Conservation (phyloP, 2,888 invertebrate species). For the Hemistola chrysoprasaria region DNA sequence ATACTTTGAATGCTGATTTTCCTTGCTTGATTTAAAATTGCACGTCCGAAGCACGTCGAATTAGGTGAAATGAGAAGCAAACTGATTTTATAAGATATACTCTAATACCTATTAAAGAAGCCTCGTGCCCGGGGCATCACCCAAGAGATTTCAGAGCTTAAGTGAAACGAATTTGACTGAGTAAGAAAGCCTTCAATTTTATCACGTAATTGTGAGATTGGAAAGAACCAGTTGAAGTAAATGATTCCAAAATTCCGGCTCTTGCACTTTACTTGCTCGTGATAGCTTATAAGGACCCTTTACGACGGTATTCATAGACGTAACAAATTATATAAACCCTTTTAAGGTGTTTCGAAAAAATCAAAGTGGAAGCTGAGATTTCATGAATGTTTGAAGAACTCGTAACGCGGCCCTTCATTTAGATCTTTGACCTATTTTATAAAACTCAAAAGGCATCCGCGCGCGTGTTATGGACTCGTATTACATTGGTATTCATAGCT, state of each 20-base stretch:
- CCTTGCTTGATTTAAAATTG: conserved; percentile 28
- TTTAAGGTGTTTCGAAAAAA: too few relatives aligned
- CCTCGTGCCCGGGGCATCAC: conserved; percentile 36
- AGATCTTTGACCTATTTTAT: conserved; percentile 19
- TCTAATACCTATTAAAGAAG: conserved; percentile 42
- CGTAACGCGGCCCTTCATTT: too few relatives aligned
- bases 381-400: too few relatives aligned
- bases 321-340: too few relatives aligned
- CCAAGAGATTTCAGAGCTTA: conserved; percentile 49
- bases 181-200: conserved; percentile 59
- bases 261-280: conserved; percentile 21
- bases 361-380: too few relatives aligned
- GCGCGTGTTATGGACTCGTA: too few relatives aligned
- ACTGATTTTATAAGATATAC: conserved; percentile 41
- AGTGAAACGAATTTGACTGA: conserved; percentile 56
- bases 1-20: conserved; percentile 1
- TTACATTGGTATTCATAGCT: background rate
- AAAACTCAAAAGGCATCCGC: conserved; percentile 16
- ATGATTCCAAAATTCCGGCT: conserved; percentile 28
- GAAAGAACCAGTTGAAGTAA: conserved; percentile 26
- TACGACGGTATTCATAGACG: too few relatives aligned
- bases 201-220: conserved; percentile 58
- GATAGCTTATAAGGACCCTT: conserved; percentile 8
- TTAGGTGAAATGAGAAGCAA: conserved; percentile 35
- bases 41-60: conserved; percentile 36